These are phyloP conservation scores for Mythimna vitellina DNA, from an alignment of 2,888 invertebrate genomes.

Conservation along the genomic window DNA sequence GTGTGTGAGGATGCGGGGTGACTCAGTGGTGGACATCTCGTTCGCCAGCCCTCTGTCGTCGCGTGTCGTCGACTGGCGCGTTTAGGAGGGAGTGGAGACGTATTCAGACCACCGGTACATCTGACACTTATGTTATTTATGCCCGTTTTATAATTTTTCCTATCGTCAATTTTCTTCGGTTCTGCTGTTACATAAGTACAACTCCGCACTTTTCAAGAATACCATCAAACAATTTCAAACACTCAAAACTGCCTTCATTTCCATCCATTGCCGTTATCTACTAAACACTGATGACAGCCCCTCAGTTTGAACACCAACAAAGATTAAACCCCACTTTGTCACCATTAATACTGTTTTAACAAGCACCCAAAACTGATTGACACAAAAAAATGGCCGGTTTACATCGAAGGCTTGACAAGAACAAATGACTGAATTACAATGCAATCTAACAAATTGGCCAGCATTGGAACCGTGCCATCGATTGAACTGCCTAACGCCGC, in stretches of 20 bases:
- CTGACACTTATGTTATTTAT: too few relatives aligned
- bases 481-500: constrained; percentile 32
- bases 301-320: constrained; percentile 27
- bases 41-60: too few relatives aligned
- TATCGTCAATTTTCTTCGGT: too few relatives aligned
- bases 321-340: constrained; percentile 38
- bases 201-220: too few relatives aligned
- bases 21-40: too few relatives aligned
- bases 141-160: too few relatives aligned
- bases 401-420: constrained; percentile 49
- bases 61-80: too few relatives aligned
- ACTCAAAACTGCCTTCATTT: neutral
- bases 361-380: constrained; percentile 32
- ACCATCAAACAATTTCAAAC: neutral
- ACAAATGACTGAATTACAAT: constrained; percentile 58
- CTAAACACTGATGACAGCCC: neutral
- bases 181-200: too few relatives aligned
- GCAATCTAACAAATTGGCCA: constrained; percentile 57
- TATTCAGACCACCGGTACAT: too few relatives aligned
- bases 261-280: neutral
- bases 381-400: constrained; percentile 39
- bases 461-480: constrained; percentile 42
- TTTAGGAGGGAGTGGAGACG: too few relatives aligned
- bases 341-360: constrained; percentile 28
- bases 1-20: too few relatives aligned